Base-by-base conservation (phyloP, 2,888 invertebrate genomes). In the Andricus quercusramuli region DNA sequence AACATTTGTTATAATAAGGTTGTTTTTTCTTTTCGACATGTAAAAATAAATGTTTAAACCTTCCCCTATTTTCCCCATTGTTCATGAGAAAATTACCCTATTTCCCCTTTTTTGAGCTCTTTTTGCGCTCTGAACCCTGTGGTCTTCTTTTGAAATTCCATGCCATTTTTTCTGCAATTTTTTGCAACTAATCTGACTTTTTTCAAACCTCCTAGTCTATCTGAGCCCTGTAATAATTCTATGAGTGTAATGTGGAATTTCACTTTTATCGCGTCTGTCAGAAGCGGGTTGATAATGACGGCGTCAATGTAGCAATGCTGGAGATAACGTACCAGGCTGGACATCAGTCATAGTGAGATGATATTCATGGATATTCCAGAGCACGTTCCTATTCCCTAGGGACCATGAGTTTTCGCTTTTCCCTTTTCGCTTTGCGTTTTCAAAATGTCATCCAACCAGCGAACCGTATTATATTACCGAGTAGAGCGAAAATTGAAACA, bases 401-500 rank as follows among this genome's bases (percentile, higher is more conserved):
- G 3, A 29, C 51, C 47, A 70, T 51, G 70, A 51, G 47, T 51
- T 51, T 70, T 70, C 29, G 29, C 17, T 51, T 56, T 56, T 56
- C n/a, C 56, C n/a, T 70, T 70, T 70, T 70, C 29, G 29, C 25
- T 70, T 70, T 20, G 20, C 47, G 47, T 51, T 70, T 70, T 70
- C 47, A 70, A 70, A 70, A 70, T 70, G 47, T 29, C 68, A 47
- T 51, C 20, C 29, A 70, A 17, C 47, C 17, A 47, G 70, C 25
- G 17, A 25, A 70, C 44, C 70, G 51, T 70, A 70, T 70, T 70
- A 70, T 70, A 70, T 70, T 70, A 70, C 51, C 70, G 70, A 70
- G 51, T 20, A 25, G 25, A 22, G 70, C 47, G 70, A 70, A 51
- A 70, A 70, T 70, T 70, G 70, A 51, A 70, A 51, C 70, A 70